Percentiles rank a stretch among this genome's conserved stretches.
phyloP scores from a whole-genome alignment of 2,888 invertebrate species.

The Tinea trinotella region DNA sequence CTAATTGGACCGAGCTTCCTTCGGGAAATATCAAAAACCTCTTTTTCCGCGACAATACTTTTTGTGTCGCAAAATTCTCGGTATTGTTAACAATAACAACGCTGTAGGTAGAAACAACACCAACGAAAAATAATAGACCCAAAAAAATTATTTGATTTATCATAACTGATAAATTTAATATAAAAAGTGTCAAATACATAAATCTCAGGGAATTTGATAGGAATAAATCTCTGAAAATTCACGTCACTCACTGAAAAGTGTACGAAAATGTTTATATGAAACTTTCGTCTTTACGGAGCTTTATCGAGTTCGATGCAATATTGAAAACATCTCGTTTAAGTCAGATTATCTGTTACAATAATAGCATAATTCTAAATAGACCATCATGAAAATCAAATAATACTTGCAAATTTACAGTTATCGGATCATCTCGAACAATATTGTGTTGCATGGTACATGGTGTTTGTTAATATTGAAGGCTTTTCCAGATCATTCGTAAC shows the following conservation, averaged over 20 bases:
- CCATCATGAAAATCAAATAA: conserved; percentile 8
- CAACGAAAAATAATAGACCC: not conserved
- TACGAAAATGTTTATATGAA: too few relatives aligned
- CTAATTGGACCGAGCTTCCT: conserved; percentile 74
- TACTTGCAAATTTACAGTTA: conserved; percentile 1
- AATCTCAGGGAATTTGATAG: too few relatives aligned
- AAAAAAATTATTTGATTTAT: not conserved
- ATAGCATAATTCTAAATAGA: not conserved
- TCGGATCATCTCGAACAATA: not conserved
- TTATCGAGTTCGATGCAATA: not conserved
- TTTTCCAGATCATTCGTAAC: too few relatives aligned
- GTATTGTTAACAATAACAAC: not conserved
- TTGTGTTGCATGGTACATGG: not conserved
- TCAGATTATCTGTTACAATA: not conserved
- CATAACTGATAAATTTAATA: not conserved
- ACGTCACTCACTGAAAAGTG: not conserved
- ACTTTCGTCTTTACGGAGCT: too few relatives aligned
- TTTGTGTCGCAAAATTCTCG: conserved; percentile 7
- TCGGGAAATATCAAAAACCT: conserved; percentile 73
- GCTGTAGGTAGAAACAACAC: not conserved
- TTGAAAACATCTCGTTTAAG: not conserved
- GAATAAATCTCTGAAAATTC: not conserved
- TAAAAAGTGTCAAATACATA: not conserved
- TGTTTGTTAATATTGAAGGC: too few relatives aligned
- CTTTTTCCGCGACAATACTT: conserved; percentile 63